Percentiles rank a stretch among this genome's conserved stretches.
Evolutionary conservation across 1,140 invertebrate genomes (phyloP).

Genomic region (Pogonomyrmex barbatus): DNA sequence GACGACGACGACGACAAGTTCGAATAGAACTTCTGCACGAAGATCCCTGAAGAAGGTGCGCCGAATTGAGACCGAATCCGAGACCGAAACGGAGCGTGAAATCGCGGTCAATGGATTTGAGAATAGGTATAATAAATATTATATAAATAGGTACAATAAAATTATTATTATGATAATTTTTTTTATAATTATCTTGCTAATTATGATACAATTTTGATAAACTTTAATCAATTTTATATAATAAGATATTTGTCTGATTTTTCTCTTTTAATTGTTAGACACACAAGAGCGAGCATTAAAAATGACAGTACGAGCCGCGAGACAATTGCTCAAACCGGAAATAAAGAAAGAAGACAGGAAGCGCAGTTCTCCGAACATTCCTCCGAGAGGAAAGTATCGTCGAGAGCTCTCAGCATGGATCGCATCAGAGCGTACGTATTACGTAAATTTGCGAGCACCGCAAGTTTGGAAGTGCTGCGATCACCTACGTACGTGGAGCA

Average conservation of each 20-base stretch:
- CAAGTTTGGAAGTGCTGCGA: slow-evolving; percentile 79
- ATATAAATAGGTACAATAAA: too few species aligned
- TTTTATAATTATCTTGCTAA: not conserved
- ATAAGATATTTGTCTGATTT: not conserved
- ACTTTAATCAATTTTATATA: not conserved
- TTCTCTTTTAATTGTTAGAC: slow-evolving; percentile 2
- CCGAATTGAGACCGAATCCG: slow-evolving; percentile 31
- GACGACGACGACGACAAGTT: slow-evolving; percentile 7
- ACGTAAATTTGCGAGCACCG: slow-evolving; percentile 73
- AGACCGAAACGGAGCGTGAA: slow-evolving; percentile 33
- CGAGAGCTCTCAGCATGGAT: slow-evolving; percentile 73
- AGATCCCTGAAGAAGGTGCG: slow-evolving; percentile 56
- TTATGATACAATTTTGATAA: slow-evolving; percentile 13
- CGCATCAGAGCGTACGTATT: slow-evolving; percentile 76
- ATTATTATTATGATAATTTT: not conserved
- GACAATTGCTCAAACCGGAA: slow-evolving; percentile 22
- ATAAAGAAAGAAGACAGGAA: slow-evolving; percentile 40
- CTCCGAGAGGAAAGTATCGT: slow-evolving; percentile 51
- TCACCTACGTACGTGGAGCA: slow-evolving; percentile 79
- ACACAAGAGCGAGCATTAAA: not conserved
- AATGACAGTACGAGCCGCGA: not conserved
- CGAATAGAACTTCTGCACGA: slow-evolving; percentile 21
- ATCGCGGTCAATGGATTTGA: not conserved
- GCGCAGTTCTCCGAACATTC: slow-evolving; percentile 30
- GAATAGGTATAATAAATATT: slow-evolving; percentile 6